phyloP scores from a whole-genome alignment of 2,888 invertebrate species.

The Bombyx huttoni region DNA sequence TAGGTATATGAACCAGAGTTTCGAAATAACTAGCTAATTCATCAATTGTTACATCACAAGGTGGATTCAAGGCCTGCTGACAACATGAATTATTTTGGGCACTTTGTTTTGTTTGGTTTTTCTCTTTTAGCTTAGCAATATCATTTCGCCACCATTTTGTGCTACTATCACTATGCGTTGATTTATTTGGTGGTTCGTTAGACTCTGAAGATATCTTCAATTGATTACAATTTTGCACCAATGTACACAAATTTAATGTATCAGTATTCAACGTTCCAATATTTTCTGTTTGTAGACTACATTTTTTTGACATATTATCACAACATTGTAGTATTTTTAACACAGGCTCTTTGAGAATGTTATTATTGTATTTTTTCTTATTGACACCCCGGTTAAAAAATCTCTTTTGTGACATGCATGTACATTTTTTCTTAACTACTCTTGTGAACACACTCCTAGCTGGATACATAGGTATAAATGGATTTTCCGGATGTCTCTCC shows the following conservation, averaged over 20 bases:
- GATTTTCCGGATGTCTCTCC: conserved; percentile 36
- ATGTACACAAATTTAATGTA: conserved; percentile 41
- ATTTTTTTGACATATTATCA: conserved; percentile 17
- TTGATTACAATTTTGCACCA: conserved; percentile 59
- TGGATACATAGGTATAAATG: conserved; percentile 19
- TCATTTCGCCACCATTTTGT: conserved; percentile 47
- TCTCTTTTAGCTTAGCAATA: conserved; percentile 18
- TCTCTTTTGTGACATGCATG: conserved; percentile 33
- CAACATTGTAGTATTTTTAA: conserved; percentile 56
- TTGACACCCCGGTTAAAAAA: conserved; percentile 28
- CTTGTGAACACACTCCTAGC: conserved; percentile 10
- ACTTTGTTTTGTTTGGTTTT: conserved; percentile 29
- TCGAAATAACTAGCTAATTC: conserved; percentile 97
- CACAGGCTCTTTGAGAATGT: conserved; percentile 69
- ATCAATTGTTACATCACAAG: conserved; percentile 91
- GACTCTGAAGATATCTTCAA: conserved; percentile 43
- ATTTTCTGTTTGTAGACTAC: conserved; percentile 13
- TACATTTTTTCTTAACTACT: conserved; percentile 25
- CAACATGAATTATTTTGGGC: conserved; percentile 76
- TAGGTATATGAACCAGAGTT: conserved; percentile 95
- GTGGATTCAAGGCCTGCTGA: conserved; percentile 81
- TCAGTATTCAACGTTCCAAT: conserved; percentile 23
- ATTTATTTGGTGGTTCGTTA: conserved; percentile 15
- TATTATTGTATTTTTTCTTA: conserved; percentile 54
- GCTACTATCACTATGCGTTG: conserved; percentile 19